Evolutionary conservation across 2,797 vertebrate species (phyloP).

Genomic region (Oceanodroma leucorhoa): DNA sequence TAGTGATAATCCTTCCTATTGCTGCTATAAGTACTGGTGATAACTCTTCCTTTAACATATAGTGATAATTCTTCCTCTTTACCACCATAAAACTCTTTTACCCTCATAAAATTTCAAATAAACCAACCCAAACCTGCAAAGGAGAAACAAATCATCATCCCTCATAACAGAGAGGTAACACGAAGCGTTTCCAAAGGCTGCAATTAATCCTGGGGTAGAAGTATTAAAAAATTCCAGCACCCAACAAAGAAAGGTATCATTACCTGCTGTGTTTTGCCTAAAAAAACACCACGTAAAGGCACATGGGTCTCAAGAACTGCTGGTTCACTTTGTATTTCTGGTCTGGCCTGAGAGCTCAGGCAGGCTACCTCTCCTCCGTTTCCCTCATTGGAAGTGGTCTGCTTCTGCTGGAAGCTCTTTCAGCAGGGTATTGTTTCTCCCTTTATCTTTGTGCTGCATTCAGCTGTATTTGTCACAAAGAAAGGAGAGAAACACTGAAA

Average conservation of each 20-base stretch:
- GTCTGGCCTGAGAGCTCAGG: background rate
- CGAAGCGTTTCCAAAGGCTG: background rate
- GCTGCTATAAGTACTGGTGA: background rate
- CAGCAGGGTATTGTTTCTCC: background rate
- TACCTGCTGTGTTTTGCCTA: background rate
- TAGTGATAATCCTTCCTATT: slow-evolving; percentile 26
- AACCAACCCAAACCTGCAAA: background rate
- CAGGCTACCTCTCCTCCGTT: background rate
- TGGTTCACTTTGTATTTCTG: slow-evolving; percentile 1
- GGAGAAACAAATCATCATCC: background rate
- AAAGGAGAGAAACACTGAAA: background rate
- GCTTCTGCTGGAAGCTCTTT: background rate
- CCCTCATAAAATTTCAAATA: background rate
- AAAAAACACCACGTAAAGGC: background rate
- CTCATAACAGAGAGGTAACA: background rate
- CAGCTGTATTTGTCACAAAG: slow-evolving; percentile 6
- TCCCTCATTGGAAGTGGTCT: background rate
- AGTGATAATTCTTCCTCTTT: slow-evolving; percentile 31
- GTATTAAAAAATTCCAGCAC: background rate
- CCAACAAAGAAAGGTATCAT: background rate
- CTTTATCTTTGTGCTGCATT: slow-evolving; percentile 52
- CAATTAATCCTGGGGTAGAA: slow-evolving; percentile 6
- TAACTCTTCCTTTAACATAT: slow-evolving; percentile 22
- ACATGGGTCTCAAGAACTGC: background rate
- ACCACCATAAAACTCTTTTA: background rate